These are phyloP conservation scores for Ommatoiulus sabulosus DNA, from an alignment of 2,888 invertebrate genomes.

Conservation along the genomic window DNA sequence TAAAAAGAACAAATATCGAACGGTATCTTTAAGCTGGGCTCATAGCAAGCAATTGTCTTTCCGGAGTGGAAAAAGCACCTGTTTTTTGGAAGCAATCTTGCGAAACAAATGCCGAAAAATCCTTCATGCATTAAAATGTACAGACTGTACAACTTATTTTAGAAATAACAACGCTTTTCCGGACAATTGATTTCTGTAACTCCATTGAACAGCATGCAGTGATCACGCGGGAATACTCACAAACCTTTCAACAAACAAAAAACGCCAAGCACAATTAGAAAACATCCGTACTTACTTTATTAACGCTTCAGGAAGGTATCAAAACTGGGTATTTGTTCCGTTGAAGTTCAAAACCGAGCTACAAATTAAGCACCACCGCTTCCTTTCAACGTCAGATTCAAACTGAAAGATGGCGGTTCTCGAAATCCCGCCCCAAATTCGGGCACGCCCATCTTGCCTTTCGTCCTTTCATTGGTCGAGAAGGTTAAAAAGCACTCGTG, in stretches of 20 bases:
- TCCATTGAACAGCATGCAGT: too few relatives aligned
- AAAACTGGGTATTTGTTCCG: constrained; percentile 3
- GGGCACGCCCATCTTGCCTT: not conserved
- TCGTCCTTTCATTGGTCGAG: not conserved
- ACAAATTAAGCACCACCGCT: not conserved
- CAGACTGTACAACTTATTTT: too few relatives aligned
- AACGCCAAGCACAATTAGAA: not conserved
- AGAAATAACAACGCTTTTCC: too few relatives aligned
- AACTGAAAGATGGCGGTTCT: constrained; percentile 26
- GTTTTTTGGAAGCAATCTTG: too few relatives aligned
- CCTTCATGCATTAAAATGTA: too few relatives aligned
- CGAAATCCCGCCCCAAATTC: not conserved
- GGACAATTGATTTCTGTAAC: too few relatives aligned
- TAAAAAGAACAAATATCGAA: not conserved
- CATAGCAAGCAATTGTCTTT: too few relatives aligned
- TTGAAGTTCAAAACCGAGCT: not conserved
- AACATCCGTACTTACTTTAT: not conserved
- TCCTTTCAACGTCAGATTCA: constrained; percentile 19
- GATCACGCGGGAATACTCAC: not conserved
- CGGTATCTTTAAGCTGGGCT: not conserved
- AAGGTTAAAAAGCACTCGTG: not conserved
- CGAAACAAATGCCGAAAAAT: too few relatives aligned
- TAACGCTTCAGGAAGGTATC: not conserved
- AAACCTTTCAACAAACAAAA: not conserved
- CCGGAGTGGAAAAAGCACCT: too few relatives aligned